Evolutionary conservation across 1,140 invertebrate genomes (phyloP).

Genomic region (Riptortus pedestris): DNA sequence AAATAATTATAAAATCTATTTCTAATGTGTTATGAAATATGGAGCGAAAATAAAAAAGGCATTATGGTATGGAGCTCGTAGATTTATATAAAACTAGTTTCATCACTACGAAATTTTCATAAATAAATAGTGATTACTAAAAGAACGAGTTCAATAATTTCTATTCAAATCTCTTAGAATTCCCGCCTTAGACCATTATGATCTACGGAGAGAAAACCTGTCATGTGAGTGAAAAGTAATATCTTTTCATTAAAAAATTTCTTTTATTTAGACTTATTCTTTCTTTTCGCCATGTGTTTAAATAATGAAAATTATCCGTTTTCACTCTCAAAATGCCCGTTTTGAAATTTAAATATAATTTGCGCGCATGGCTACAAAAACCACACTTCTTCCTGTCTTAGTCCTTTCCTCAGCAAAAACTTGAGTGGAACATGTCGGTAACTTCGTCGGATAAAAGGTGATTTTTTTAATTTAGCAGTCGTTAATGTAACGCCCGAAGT

Average conservation of each 20-base stretch:
- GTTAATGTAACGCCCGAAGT: slow-evolving; percentile 21
- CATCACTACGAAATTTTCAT: no score
- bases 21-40: no score
- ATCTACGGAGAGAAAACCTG: slow-evolving; percentile 8
- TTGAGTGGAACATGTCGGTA: slow-evolving; percentile 61
- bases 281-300: neutral
- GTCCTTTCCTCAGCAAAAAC: slow-evolving; percentile 59
- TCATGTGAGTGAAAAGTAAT: slow-evolving; percentile 12
- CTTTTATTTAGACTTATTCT: neutral
- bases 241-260: neutral
- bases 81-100: no score
- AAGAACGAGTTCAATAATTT: neutral
- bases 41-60: no score
- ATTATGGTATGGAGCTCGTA: no score
- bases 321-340: neutral
- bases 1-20: no score
- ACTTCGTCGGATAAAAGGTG: slow-evolving; percentile 60
- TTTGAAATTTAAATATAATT: slow-evolving; percentile 5
- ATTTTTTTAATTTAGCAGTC: slow-evolving; percentile 37
- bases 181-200: slow-evolving; percentile 8
- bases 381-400: slow-evolving; percentile 22
- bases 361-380: slow-evolving; percentile 28
- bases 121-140: neutral
- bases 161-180: neutral
- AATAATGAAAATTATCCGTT: neutral